Evolutionary conservation across 1,140 invertebrate genomes (phyloP).

Genomic region (Dreissena rostriformis): DNA sequence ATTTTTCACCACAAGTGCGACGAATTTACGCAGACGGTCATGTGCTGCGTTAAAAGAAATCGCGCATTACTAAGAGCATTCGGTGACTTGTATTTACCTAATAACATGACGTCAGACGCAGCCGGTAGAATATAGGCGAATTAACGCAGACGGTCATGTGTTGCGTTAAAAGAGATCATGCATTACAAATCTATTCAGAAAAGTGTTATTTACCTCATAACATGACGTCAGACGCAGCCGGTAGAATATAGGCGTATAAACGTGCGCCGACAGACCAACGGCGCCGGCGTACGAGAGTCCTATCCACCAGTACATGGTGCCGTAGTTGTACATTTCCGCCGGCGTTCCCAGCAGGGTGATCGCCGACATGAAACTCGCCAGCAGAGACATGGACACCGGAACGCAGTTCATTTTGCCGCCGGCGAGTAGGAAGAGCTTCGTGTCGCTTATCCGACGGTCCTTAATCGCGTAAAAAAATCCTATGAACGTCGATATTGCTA

Average conservation of each 20-base stretch:
- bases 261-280: conserved; percentile 68
- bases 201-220: conserved; percentile 62
- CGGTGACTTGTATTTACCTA: conserved; percentile 47
- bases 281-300: conserved; percentile 66
- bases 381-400: conserved; percentile 72
- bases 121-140: conserved; percentile 76
- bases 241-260: conserved; percentile 79
- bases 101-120: conserved; percentile 70
- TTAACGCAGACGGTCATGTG: conserved; percentile 46
- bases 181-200: background rate
- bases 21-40: background rate
- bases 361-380: conserved; percentile 94
- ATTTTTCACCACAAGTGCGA: background rate
- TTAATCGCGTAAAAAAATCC: conserved; percentile 91
- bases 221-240: conserved; percentile 73
- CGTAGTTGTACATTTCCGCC: conserved; percentile 73
- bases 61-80: background rate
- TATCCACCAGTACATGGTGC: conserved; percentile 70
- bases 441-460: conserved; percentile 88
- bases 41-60: background rate
- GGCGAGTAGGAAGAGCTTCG: conserved; percentile 85
- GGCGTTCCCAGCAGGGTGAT: conserved; percentile 90
- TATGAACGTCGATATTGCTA: conserved; percentile 83
- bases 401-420: conserved; percentile 88
- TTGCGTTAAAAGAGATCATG: no score